A percentile compares a stretch with the other conserved stretches of the same genome.
Evolutionary conservation across 1,140 invertebrate genomes (phyloP).

Genomic region (Leucophenga varia): DNA sequence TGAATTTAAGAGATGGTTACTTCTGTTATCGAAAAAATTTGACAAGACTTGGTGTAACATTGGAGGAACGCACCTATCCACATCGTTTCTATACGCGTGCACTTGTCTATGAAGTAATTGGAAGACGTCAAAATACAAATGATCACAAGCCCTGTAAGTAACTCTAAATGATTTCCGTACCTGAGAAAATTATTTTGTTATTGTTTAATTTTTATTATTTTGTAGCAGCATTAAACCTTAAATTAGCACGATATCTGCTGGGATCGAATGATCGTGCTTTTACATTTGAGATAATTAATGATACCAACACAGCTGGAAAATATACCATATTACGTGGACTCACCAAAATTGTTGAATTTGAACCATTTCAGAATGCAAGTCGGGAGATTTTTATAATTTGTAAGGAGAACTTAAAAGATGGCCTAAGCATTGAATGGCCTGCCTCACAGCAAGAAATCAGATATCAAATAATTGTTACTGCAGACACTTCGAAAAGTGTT

Average conservation of each 20-base stretch:
- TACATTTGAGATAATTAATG: slow-evolving; percentile 25
- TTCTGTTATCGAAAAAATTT: slow-evolving; percentile 24
- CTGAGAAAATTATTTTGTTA: not conserved
- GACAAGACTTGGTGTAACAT: slow-evolving; percentile 15
- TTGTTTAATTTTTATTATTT: not conserved
- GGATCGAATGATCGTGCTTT: slow-evolving; percentile 32
- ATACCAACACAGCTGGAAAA: slow-evolving; percentile 13
- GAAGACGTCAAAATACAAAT: slow-evolving; percentile 7
- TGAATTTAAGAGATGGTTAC: slow-evolving; percentile 36
- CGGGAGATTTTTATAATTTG: slow-evolving; percentile 42
- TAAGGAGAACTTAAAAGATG: slow-evolving; percentile 27
- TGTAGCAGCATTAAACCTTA: slow-evolving; percentile 24
- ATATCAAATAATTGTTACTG: slow-evolving; percentile 59
- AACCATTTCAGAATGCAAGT: slow-evolving; percentile 56
- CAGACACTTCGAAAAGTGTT: slow-evolving; percentile 58
- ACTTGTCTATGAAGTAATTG: slow-evolving; percentile 60
- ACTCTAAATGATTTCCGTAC: not conserved
- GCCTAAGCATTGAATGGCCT: slow-evolving; percentile 47
- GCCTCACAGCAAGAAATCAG: slow-evolving; percentile 50
- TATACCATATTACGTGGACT: slow-evolving; percentile 23
- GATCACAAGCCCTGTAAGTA: slow-evolving; percentile 16
- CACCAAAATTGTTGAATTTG: slow-evolving; percentile 39
- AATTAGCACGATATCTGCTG: slow-evolving; percentile 17
- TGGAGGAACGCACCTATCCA: slow-evolving; percentile 59
- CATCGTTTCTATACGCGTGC: slow-evolving; percentile 62